Evolutionary conservation across 2,797 vertebrate genomes (phyloP), one percentile per base, ranked within the genome.

Genomic region (Stomatorhinus walkeri): DNA sequence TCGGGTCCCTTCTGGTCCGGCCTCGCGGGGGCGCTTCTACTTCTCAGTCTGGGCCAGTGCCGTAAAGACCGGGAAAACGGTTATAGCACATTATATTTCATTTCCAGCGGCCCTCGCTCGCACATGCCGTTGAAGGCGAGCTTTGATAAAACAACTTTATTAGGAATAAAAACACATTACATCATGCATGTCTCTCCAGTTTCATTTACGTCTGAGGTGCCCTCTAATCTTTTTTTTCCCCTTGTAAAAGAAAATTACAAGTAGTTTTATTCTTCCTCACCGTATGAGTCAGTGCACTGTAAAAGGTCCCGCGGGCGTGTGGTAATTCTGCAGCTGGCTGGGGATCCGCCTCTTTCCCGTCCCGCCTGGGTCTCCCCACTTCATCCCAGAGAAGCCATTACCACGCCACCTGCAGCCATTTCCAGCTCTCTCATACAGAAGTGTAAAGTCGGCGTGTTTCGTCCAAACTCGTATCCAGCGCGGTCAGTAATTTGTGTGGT

Each of bases 71-170:
- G 14, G 92, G 88, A 85, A 72, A 88, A 52, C 86, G 88, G 91
- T 91, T 90, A 90, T 81, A 88, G 88, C 91, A 90, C 56, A 46
- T 46, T 91, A 52, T 32, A 43, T 85, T 88, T 90, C 87, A 90
- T 90, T 91, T 91, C 88, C 89, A 91, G 89, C 83, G 22, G 89
- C 59, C 91, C 68, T 16, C 36, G 46, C 86, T 89, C 54, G 32
- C 89, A 90, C 91, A 68, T 89, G 87, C 88, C 91, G 79, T 76
- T 43, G 72, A 84, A 84, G 40, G 79, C 32, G 12, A 24, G 46
- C 40, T 46, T 84, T 49, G 79, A 46, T 84, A 84, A 84, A 84
- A 84, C 79, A 22, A 4, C 79, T 84, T 84, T 84, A 49, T 84
- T 84, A 43, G 79, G 46, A 84, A 84, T 84, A 22, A 84, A 84